Percentiles rank a stretch among this genome's conserved stretches.
Evolutionary conservation across 2,113 vertebrate species (phyloP).

Genomic region (Procavia capensis): DNA sequence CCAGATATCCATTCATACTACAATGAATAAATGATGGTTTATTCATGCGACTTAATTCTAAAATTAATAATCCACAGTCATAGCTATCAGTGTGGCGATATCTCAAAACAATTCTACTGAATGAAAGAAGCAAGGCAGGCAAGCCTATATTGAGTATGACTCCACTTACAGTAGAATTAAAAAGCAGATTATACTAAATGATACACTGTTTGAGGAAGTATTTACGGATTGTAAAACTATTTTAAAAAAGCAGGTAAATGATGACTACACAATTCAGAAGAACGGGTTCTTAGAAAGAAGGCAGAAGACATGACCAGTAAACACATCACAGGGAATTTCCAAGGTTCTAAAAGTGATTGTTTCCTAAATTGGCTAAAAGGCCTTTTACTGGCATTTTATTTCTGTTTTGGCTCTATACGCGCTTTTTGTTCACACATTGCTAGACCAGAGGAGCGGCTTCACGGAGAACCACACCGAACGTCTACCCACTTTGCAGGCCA

Average conservation of each 20-base stretch:
- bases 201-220: neutral
- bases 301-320: neutral
- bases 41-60: neutral
- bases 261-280: neutral
- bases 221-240: neutral
- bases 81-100: neutral
- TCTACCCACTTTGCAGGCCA: neutral
- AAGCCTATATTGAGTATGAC: neutral
- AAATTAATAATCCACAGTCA: neutral
- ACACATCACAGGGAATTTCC: neutral
- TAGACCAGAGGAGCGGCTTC: neutral
- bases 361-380: neutral
- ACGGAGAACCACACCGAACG: neutral
- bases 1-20: neutral
- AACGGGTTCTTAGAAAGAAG: neutral
- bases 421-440: neutral
- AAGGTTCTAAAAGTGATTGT: neutral
- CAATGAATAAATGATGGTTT: neutral
- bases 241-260: neutral
- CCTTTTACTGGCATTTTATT: conserved; percentile 14
- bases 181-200: neutral
- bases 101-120: neutral
- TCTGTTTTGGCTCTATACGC: neutral
- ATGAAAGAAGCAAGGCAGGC: neutral
- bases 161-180: neutral